Percentiles rank a stretch among this genome's conserved stretches.
phyloP scores from a whole-genome alignment of 2,797 vertebrate species.

The Poliocrania exsul region DNA sequence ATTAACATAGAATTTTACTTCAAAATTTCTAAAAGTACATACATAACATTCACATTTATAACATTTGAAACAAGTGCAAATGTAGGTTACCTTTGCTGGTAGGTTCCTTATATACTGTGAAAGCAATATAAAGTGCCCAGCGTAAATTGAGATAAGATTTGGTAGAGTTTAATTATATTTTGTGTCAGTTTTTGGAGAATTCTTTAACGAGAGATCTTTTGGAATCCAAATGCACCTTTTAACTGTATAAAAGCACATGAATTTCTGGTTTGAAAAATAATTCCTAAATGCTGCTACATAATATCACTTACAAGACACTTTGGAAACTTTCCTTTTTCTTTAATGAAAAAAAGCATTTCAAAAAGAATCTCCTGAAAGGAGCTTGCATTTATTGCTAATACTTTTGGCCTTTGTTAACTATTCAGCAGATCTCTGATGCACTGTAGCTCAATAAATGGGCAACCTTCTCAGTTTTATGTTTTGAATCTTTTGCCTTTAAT shows the following conservation, averaged over 20 bases:
- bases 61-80: not conserved
- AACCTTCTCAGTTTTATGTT: not conserved
- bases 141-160: not conserved
- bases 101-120: not conserved
- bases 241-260: not conserved
- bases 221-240: not conserved
- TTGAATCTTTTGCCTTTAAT: slow-evolving; percentile 21
- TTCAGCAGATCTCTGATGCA: not conserved
- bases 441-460: not conserved
- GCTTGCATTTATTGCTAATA: not conserved
- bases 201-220: not conserved
- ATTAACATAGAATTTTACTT: not conserved
- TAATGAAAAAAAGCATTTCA: not conserved
- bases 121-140: not conserved
- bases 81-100: not conserved
- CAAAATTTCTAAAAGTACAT: not conserved
- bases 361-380: not conserved
- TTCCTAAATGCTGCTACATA: not conserved
- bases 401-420: slow-evolving; percentile 1
- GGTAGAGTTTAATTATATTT: not conserved
- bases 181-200: not conserved
- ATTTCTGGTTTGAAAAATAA: not conserved
- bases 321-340: not conserved
- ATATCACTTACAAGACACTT: not conserved
- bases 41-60: not conserved